Base-by-base conservation (phyloP, 1,140 invertebrate genomes). In the Cyrtorhinus lividipennis region DNA sequence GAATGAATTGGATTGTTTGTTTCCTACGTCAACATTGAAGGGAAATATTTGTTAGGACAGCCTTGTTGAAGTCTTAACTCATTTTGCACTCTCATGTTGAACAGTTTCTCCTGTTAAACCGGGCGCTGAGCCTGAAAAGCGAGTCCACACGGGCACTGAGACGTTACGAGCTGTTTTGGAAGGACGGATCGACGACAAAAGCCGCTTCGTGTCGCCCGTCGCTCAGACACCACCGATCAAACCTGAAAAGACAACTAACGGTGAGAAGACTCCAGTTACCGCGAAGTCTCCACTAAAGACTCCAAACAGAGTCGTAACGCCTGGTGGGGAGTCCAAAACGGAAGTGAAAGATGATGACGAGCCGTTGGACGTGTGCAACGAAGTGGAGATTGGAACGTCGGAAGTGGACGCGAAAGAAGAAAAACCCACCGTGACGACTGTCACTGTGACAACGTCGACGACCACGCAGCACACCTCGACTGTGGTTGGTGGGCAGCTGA, bases 311-410 rank as follows among this genome's bases (percentile, higher is more conserved):
- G 27, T 62, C 61, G 44, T 58, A 1, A 61, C 30, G 8, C 60
- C 12, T 18, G n/a, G n/a, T 15, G 27, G 38, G 12, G 56, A 61
- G 12, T 2, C 56, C 0, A 64, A 66, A 57, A 59, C 59, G 2
- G 56, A 64, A 66, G 46, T 56, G 12, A 59, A 59, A 59, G 25
- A 59, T 30, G 64, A 68, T 61, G 62, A 64, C 56, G 62, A 63
- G 2, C 23, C 38, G 12, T 64, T 62, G 30, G 64, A 64, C 23
- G 64, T 67, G 1, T 67, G 64, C 44, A 67, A 69, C 46, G 67
- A 69, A 63, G 66, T 69, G 1, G 68, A 69, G 59, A 66, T 66
- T 15, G 66, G 64, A 44, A 65, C 65, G 1, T 64, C 66, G 10
- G 61, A 66, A 26, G 53, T 20, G 2, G 62, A 62, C 18, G 59